Evolutionary conservation across 2,113 vertebrate species (phyloP).

Genomic region (Sterrhoptilus dennistouni): DNA sequence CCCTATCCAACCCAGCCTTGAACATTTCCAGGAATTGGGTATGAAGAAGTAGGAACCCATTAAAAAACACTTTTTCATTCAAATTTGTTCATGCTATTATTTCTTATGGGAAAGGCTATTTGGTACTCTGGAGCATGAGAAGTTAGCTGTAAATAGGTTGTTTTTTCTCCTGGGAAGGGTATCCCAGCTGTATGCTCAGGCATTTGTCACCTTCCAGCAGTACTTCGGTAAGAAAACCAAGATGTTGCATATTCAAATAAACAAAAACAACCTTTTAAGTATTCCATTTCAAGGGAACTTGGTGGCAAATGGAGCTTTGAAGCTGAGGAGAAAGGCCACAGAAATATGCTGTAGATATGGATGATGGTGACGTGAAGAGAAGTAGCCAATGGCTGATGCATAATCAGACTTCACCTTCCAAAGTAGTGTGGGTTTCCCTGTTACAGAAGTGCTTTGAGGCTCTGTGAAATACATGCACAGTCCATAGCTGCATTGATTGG

Average conservation of each 20-base stretch:
- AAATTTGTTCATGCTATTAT: not conserved
- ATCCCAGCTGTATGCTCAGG: not conserved
- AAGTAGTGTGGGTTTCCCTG: not conserved
- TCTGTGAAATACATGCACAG: not conserved
- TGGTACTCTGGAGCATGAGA: not conserved
- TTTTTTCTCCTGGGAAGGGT: not conserved
- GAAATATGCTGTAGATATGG: not conserved
- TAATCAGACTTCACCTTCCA: not conserved
- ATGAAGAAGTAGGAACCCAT: not conserved
- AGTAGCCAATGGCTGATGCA: not conserved
- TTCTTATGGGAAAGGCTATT: not conserved
- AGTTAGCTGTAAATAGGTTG: not conserved
- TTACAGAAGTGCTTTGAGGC: not conserved
- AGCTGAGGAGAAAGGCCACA: not conserved
- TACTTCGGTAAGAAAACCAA: not conserved
- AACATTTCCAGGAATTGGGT: rapidly evolving
- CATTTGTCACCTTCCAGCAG: not conserved
- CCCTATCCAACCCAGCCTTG: not conserved
- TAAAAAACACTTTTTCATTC: not conserved
- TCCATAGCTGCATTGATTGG: not conserved
- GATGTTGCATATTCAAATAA: not conserved
- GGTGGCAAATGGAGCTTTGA: not conserved
- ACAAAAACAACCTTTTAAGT: not conserved
- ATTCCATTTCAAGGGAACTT: not conserved
- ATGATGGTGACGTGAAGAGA: rapidly evolving